Base-by-base conservation (phyloP, 2,113 vertebrate species). In the Daboia siamensis region DNA sequence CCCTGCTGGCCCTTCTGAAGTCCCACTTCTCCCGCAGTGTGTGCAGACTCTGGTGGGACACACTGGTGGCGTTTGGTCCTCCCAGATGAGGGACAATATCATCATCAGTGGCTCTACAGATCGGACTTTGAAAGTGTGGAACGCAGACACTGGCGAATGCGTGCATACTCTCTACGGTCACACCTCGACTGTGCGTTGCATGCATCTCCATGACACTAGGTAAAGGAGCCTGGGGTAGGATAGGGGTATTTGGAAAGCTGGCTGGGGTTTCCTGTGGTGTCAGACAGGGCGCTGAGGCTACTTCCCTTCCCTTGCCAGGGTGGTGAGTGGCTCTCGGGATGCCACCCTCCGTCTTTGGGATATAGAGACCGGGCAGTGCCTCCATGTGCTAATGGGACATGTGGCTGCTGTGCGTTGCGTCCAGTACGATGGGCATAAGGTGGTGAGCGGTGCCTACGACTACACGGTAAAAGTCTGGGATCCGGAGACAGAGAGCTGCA, bases 381-480 rank as follows among this genome's bases (percentile, higher is more conserved):
- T 97, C 48, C 97, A 97, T 0, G 96, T 97, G 90, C 91, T 97
- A 69, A 95, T 96, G 95, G 97, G 97, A 5, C 97, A 97, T 0
- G 97, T 97, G 93, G 97, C 96, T 0, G 97, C 97, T 0, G 97
- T 97, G 8, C 96, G 97, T 92, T 97, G 97, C 0, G 97, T 97
- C 52, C 97, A 97, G 96, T 97, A 96, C 0, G 96, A 97, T 0
- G 97, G 97, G n/a, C 93, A 95, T 92, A 95, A 94, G 90, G 96
- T 97, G 74, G 96, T 97, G 90, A 97, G 97, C 0, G 97, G 96
- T 0, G 97, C 97, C 0, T 97, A 97, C 0, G 97, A 97, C 94
- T 97, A 97, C 93, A 97, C 97, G 0, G 97, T 97, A 21, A 97
- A 97, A 17, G 97, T 97, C 55, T 97, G 97, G 97, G 97, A 97